These are phyloP conservation scores for Glossosoma conforme DNA, from an alignment of 1,140 invertebrate species.

Conservation along the genomic window DNA sequence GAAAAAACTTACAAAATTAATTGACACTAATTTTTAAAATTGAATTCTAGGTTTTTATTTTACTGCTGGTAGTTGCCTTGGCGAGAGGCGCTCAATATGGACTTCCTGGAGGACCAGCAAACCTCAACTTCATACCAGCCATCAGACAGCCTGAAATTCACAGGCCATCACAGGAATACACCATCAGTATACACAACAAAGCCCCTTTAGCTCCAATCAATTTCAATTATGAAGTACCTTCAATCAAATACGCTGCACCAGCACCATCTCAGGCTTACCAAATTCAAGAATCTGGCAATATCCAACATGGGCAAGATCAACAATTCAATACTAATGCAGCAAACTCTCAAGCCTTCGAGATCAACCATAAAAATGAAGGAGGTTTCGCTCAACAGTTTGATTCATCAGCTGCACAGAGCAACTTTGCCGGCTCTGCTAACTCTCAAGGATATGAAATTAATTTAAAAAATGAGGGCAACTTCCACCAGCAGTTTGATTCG, in stretches of 20 bases:
- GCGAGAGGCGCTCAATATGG: constrained; percentile 12
- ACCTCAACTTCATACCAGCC: constrained; percentile 1
- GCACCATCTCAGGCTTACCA: no score
- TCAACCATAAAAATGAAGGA: constrained; percentile 2
- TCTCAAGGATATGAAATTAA: constrained; percentile 2
- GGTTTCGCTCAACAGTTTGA: neutral
- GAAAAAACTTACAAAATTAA: no score
- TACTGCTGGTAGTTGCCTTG: neutral
- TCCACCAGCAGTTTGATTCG: no score
- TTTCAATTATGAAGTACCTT: no score
- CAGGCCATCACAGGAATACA: neutral
- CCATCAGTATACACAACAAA: neutral
- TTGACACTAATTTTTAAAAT: no score
- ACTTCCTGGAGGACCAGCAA: neutral
- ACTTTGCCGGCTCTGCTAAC: neutral
- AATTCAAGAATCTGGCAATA: no score
- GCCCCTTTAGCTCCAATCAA: neutral
- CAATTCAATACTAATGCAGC: neutral
- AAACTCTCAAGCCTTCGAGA: constrained; percentile 10
- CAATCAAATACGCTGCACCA: no score
- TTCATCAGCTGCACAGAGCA: no score
- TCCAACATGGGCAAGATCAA: no score
- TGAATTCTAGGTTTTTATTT: constrained; percentile 2
- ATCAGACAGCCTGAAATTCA: constrained; percentile 12
- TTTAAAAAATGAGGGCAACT: neutral